Percentiles rank a stretch among this genome's conserved stretches.
Evolutionary conservation across 2,888 invertebrate genomes (phyloP).

Genomic region (Nymphalis c-album): DNA sequence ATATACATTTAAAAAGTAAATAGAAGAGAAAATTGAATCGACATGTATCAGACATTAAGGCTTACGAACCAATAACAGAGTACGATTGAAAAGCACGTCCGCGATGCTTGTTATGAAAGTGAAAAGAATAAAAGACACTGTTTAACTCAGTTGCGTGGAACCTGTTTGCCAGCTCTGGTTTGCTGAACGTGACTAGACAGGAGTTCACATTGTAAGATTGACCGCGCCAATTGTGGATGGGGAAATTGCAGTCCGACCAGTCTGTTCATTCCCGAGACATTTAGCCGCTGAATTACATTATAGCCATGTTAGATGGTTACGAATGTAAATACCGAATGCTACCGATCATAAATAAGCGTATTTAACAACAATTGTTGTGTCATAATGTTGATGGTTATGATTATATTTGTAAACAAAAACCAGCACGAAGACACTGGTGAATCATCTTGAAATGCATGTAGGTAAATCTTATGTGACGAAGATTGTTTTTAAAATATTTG

Average conservation of each 20-base stretch:
- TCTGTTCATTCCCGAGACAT: constrained; percentile 15
- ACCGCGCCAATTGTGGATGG: constrained; percentile 54
- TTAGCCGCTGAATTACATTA: constrained; percentile 12
- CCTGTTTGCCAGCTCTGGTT: constrained; percentile 75
- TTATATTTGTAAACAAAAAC: constrained; percentile 28
- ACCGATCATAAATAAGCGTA: background rate
- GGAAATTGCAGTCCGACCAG: constrained; percentile 19
- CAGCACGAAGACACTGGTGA: constrained; percentile 9
- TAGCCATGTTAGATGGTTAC: constrained; percentile 1
- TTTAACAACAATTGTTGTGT: background rate
- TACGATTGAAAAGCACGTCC: constrained; percentile 62
- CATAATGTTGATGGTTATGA: constrained; percentile 15
- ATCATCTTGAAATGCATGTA: constrained; percentile 6
- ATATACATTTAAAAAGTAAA: background rate
- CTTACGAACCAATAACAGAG: constrained; percentile 53
- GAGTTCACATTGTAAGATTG: constrained; percentile 58
- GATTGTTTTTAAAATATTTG: background rate
- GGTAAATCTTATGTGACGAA: background rate
- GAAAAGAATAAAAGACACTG: constrained; percentile 63
- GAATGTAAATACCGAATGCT: background rate
- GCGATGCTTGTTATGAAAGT: constrained; percentile 56
- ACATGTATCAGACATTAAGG: constrained; percentile 59
- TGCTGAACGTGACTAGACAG: constrained; percentile 79
- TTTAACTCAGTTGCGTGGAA: constrained; percentile 62
- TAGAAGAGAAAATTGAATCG: constrained; percentile 49